Percentiles rank a stretch among this genome's conserved stretches.
Conservation (phyloP, 1,140 invertebrate species). For the Drosophila bipectinata region DNA sequence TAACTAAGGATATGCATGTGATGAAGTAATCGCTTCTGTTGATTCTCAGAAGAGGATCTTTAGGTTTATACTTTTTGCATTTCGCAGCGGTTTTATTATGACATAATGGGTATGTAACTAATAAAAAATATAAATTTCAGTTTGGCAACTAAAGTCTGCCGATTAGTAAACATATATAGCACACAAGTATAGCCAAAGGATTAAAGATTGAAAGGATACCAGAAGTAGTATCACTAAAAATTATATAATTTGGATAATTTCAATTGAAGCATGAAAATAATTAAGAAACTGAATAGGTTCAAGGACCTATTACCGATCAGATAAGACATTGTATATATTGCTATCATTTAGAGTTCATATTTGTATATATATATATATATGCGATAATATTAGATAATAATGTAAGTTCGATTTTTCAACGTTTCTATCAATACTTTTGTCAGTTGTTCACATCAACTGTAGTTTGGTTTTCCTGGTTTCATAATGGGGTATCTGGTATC, state of each 20-base stretch:
- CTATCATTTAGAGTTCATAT: conserved; percentile 41
- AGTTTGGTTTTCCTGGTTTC: conserved; percentile 28
- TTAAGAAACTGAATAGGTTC: conserved; percentile 32
- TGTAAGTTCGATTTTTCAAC: conserved; percentile 49
- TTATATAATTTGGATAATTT: conserved; percentile 8
- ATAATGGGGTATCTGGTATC: neutral
- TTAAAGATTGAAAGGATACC: no score
- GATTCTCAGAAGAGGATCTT: conserved; percentile 19
- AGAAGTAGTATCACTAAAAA: conserved; percentile 1
- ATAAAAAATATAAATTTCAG: conserved; percentile 15
- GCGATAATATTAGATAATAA: conserved; percentile 43
- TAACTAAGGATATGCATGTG: conserved; percentile 56
- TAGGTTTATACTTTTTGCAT: conserved; percentile 12
- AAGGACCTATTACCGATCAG: conserved; percentile 17
- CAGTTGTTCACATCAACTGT: conserved; percentile 41
- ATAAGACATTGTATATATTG: conserved; percentile 51
- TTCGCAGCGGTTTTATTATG: conserved; percentile 28
- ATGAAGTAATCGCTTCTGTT: conserved; percentile 15
- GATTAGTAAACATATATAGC: conserved; percentile 23
- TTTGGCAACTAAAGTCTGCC: conserved; percentile 29
- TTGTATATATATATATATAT: conserved; percentile 34
- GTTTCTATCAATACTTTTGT: conserved; percentile 40
- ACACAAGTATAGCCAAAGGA: conserved; percentile 15
- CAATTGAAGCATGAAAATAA: conserved; percentile 4
- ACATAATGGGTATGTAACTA: conserved; percentile 12